A percentile compares a stretch with the other conserved stretches of the same genome.
These are phyloP conservation scores for Rhizomys pruinosus DNA, from an alignment of 2,113 vertebrate genomes.

Conservation along the genomic window DNA sequence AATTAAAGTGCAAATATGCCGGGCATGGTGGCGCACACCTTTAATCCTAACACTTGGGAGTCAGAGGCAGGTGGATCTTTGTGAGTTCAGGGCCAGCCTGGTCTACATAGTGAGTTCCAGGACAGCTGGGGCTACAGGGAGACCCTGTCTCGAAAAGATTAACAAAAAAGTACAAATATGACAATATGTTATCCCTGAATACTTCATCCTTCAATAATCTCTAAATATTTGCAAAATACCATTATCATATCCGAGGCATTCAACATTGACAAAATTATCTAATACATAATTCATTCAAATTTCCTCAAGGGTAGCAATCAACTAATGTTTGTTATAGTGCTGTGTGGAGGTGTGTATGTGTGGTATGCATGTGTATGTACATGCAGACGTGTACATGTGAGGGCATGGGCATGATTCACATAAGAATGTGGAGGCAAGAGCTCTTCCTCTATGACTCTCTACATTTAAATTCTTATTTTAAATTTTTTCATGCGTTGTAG, in stretches of 20 bases:
- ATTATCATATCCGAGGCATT: conserved; percentile 27
- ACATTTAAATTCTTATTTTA: background rate
- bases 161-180: conserved; percentile 42
- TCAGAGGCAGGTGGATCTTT: no score
- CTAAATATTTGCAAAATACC: conserved; percentile 40
- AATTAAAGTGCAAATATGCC: background rate
- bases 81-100: no score
- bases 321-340: background rate
- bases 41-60: no score
- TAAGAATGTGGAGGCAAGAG: background rate
- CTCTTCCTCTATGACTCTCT: background rate
- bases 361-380: background rate
- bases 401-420: background rate
- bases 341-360: background rate
- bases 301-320: background rate
- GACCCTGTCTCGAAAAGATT: no score
- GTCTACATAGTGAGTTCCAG: no score
- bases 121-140: no score
- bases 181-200: conserved; percentile 30
- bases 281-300: conserved; percentile 19
- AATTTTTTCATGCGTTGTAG: background rate
- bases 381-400: no score
- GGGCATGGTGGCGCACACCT: no score
- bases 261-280: conserved; percentile 39
- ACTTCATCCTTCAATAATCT: conserved; percentile 31